These are phyloP conservation scores for Ancistrus triradiatus DNA, from an alignment of 2,113 vertebrate species.

Conservation along the genomic window DNA sequence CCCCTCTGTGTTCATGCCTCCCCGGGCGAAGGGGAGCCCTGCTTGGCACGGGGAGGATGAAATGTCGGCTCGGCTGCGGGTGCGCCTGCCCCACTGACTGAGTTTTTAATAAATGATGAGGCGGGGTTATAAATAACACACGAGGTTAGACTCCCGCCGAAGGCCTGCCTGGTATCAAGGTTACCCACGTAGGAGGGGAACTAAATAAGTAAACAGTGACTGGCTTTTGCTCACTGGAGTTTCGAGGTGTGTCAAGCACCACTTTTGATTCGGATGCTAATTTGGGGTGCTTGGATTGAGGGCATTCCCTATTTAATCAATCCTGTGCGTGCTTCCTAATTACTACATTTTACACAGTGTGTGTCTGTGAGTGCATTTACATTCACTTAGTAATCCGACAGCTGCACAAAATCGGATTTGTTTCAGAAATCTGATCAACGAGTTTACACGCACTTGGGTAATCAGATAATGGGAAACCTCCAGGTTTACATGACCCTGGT, in stretches of 20 bases:
- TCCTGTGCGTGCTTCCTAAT: no score
- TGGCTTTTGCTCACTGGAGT: slow-evolving; percentile 56
- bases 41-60: slow-evolving; percentile 46
- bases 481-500: no score
- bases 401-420: no score
- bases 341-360: no score
- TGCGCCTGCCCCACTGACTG: slow-evolving; percentile 75
- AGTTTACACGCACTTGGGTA: no score
- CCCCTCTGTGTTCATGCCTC: slow-evolving; percentile 26
- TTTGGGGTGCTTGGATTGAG: background rate
- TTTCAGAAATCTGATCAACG: no score
- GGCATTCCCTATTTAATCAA: background rate
- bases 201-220: slow-evolving; percentile 70
- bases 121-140: slow-evolving; percentile 73
- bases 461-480: no score
- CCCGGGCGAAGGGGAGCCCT: slow-evolving; percentile 39
- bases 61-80: slow-evolving; percentile 45
- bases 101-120: slow-evolving; percentile 80
- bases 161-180: slow-evolving; percentile 67
- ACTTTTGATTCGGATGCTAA: slow-evolving; percentile 4
- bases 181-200: slow-evolving; percentile 56
- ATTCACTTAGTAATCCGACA: no score
- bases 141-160: slow-evolving; percentile 64
- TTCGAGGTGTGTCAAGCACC: slow-evolving; percentile 47
- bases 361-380: no score